Base-by-base conservation (phyloP, 2,113 vertebrate species). In the Puntigrus tetrazona region DNA sequence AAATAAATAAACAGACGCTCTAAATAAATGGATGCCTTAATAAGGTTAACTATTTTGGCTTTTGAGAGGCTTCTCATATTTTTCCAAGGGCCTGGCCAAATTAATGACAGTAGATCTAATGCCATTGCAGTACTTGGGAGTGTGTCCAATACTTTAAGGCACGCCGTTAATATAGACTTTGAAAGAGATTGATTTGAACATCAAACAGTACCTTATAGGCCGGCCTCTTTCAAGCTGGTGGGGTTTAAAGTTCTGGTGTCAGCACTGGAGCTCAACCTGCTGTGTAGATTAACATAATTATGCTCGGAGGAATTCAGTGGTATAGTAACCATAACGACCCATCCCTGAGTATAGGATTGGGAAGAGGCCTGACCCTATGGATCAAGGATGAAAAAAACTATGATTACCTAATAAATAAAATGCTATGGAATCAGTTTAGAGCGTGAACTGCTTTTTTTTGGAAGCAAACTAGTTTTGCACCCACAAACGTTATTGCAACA, bases 71-170 rank as follows among this genome's bases (percentile, higher is more conserved):
- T 92, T 92, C 92, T 91, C 88, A 89, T 89, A 91, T 93, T 92
- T 92, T 87, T 82, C 74, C 34, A 22, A 86, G 69, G 72, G 82
- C 89, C 84, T 83, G 91, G 91, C 87, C 77, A 93, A 93, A 89
- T 95, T 94, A 94, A 94, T 94, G 91, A 92, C 90, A 91, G 89
- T 87, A 92, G 89, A 93, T 92, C 92, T 91, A 93, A 94, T 92
- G 89, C 93, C 91, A 93, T 92, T 89, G 89, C 90, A 88, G 90
- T 92, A 93, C 92, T 94, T 91, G 69, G 88, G 90, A 93, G 92
- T 94, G 93, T 94, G 91, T 93, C 93, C 93, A 95, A 94, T 94
- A 94, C 93, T 94, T 92, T 93, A 93, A 93, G 93, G 92, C 93
- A 95, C 90, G 92, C 91, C 91, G 90, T 94, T 94, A 94, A 94